Percentiles rank a stretch among this genome's conserved stretches.
Conservation (phyloP, 2,113 vertebrate species). For the Girardinichthys multiradiatus region DNA sequence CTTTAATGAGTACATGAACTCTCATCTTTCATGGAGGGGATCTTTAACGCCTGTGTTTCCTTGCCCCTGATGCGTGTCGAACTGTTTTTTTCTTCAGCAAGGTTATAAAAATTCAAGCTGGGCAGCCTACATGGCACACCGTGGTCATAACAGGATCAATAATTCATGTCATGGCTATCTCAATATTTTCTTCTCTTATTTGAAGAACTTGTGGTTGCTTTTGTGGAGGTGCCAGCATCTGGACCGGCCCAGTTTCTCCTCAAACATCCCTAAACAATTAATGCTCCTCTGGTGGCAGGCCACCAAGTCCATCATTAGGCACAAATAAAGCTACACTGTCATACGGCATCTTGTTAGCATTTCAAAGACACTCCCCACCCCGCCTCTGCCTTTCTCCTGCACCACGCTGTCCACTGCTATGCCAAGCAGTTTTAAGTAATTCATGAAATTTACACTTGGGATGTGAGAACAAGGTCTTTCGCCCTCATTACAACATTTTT, state of each 20-base stretch:
- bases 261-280: constrained; percentile 73
- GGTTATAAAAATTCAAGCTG: constrained; percentile 41
- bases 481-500: constrained; percentile 76
- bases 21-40: constrained; percentile 57
- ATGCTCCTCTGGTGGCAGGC: constrained; percentile 69
- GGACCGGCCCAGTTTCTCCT: constrained; percentile 69
- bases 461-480: constrained; percentile 79
- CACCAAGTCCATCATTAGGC: constrained; percentile 76
- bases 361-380: constrained; percentile 70
- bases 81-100: constrained; percentile 8
- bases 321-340: constrained; percentile 66
- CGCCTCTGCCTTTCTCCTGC: constrained; percentile 45
- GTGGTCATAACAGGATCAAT: constrained; percentile 60
- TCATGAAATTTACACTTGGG: constrained; percentile 77
- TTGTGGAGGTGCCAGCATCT: constrained; percentile 70
- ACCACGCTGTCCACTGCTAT: constrained; percentile 60
- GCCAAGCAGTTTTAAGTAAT: constrained; percentile 74
- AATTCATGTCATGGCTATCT: constrained; percentile 55
- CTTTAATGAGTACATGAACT: constrained; percentile 69
- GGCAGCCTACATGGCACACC: constrained; percentile 37
- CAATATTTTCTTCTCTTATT: constrained; percentile 54
- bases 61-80: constrained; percentile 24
- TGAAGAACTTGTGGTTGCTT: constrained; percentile 59
- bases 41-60: not conserved
- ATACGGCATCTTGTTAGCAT: constrained; percentile 72